Evolutionary conservation across 2,113 vertebrate genomes (phyloP).

Genomic region (Rhinolophus ferrumequinum): DNA sequence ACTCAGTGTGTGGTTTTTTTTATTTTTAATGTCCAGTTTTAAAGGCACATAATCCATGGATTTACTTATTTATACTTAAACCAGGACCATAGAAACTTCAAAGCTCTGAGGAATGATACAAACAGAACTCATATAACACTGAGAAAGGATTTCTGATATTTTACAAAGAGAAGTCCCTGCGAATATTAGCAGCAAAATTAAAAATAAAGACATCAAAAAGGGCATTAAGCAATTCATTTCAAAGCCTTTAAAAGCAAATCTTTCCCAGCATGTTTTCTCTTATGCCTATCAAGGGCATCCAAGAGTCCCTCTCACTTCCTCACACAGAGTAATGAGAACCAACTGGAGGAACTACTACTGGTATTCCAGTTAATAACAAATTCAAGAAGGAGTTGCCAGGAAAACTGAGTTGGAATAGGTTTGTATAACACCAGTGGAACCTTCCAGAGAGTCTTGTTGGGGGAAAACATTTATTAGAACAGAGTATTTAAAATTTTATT

Average conservation of each 20-base stretch:
- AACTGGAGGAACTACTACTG: not conserved
- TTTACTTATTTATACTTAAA: constrained; percentile 2
- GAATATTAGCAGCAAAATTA: constrained; percentile 1
- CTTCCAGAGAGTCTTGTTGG: not conserved
- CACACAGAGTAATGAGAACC: not conserved
- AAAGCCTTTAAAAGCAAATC: not conserved
- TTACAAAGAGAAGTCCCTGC: not conserved
- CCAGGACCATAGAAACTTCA: not conserved
- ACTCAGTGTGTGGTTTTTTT: not conserved
- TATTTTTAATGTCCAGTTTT: not conserved
- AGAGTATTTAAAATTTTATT: not conserved
- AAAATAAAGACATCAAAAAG: not conserved
- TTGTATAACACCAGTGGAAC: not conserved
- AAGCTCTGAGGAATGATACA: constrained; percentile 7
- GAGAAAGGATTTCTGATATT: not conserved
- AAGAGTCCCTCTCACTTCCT: not conserved
- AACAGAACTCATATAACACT: not conserved
- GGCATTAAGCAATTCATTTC: not conserved
- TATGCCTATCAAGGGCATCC: not conserved
- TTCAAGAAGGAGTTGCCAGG: not conserved
- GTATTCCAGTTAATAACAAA: not conserved
- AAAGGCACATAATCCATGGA: not conserved
- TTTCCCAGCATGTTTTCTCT: not conserved
- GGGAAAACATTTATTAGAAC: not conserved
- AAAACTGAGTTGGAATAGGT: not conserved